Evolutionary conservation across 2,113 vertebrate species (phyloP), one percentile per base, ranked within the genome.

Genomic region (crab-eating macaque (Macaca fascicularis)): DNA sequence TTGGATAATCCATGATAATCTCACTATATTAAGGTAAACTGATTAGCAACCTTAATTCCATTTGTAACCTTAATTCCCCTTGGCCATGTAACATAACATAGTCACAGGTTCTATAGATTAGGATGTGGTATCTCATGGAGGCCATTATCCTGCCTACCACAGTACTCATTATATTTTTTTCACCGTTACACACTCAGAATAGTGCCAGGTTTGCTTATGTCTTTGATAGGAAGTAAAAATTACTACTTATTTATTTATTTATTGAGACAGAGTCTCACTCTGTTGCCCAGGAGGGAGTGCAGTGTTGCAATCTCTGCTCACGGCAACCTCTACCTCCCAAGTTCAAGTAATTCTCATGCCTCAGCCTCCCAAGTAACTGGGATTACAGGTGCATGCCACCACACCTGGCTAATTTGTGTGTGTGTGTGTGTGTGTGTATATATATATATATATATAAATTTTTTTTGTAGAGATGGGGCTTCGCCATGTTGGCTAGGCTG

Each of bases 11-110:
- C n/a, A 43, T 12, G 30, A 74, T 74, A 80, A 85, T 70, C 72
- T 95, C 38, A 64, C 38, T n/a, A 85, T 72, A 78, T 79, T 52
- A 89, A 85, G 16, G 52, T 80, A 93, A 85, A 96, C 40, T 93
- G 20, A 84, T 72, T 61, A 78, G 43, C 59, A 89, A 79, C 8
- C 74, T 72, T 38, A 40, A 67, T 55, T 93, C 40, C 8, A 35
- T 35, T n/a, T 69, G 67, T 16, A n/a, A 35, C 16, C 20, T 55
- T 72, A 72, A 75, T 55, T 93, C 50, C 8, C 12, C 32, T 87
- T 38, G 64, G 70, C 16, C 14, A 55, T 92, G 50, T 61, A 50
- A 87, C 32, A 25, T 72, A 72, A 81, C 75, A 84, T 8, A 55
- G 17, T 84, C 50, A 52, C 57, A 85, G n/a, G 40, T 85, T 85